These are phyloP conservation scores for Eptatretus atami DNA, from an alignment of 2,797 vertebrate genomes.

Conservation along the genomic window DNA sequence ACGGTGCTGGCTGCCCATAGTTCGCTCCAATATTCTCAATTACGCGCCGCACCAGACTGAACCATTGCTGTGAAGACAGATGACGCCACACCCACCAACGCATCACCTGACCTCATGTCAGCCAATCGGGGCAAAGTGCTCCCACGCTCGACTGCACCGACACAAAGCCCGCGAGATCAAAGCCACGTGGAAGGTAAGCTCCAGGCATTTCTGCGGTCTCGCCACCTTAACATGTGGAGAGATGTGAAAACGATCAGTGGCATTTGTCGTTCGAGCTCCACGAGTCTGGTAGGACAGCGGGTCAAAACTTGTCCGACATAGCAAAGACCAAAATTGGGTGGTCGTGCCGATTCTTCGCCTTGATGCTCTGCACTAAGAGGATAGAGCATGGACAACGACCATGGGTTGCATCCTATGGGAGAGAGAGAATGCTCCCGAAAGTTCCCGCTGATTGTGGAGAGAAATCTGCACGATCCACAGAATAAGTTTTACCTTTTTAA, in stretches of 20 bases:
- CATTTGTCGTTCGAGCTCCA: constrained; percentile 4
- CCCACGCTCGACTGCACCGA: constrained; percentile 43
- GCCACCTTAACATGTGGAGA: constrained; percentile 24
- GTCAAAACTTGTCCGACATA: not conserved
- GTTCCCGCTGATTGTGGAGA: no score
- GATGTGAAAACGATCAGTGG: not conserved
- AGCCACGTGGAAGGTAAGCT: constrained; percentile 41
- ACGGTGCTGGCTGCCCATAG: constrained; percentile 27
- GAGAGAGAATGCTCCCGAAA: no score
- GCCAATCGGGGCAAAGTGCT: constrained; percentile 33
- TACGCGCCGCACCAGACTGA: constrained; percentile 58
- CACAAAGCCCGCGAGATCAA: constrained; percentile 68
- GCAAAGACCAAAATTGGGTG: no score
- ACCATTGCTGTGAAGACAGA: constrained; percentile 80
- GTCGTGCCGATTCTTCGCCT: no score
- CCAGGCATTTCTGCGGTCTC: constrained; percentile 89
- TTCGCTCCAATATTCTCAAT: constrained; percentile 24
- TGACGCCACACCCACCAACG: constrained; percentile 44
- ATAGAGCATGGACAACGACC: no score
- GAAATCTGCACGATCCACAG: no score
- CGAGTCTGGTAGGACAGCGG: not conserved
- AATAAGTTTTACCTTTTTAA: no score
- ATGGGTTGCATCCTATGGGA: no score
- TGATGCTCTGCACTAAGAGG: no score
- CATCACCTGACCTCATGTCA: constrained; percentile 31